phyloP scores from a whole-genome alignment of 1,140 invertebrate genomes.

The Theocolax elegans region DNA sequence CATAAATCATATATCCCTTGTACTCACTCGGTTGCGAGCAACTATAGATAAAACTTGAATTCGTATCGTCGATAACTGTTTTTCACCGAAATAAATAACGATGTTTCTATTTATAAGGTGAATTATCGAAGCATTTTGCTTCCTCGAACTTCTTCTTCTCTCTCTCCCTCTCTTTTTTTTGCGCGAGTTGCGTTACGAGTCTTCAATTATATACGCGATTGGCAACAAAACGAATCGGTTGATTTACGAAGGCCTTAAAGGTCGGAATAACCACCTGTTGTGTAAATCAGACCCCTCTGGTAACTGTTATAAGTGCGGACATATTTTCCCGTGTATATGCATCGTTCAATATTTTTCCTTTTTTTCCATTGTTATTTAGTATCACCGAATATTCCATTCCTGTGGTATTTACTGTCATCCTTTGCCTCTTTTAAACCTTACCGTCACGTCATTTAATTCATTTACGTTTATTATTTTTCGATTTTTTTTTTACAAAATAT shows the following conservation, averaged over 20 bases:
- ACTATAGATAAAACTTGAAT: too few species aligned
- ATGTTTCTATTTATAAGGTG: conserved; percentile 36
- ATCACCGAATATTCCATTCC: neutral
- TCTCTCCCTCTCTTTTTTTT: too few species aligned
- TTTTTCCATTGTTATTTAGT: conserved; percentile 1
- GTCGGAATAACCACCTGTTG: conserved; percentile 41
- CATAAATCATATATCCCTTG: conserved; percentile 37
- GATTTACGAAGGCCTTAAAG: conserved; percentile 37
- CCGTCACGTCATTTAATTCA: neutral
- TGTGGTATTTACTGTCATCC: neutral
- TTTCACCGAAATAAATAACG: conserved; percentile 27
- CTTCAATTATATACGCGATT: conserved; percentile 33
- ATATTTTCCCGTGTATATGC: conserved; percentile 25
- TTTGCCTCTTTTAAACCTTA: neutral
- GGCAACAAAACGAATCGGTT: conserved; percentile 35
- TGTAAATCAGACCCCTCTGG: neutral
- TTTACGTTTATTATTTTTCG: neutral
- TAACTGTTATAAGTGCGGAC: conserved; percentile 18
- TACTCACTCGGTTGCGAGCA: neutral
- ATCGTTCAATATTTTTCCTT: neutral
- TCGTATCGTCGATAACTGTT: conserved; percentile 12
- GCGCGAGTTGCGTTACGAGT: neutral
- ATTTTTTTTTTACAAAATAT: neutral
- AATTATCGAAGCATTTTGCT: conserved; percentile 27
- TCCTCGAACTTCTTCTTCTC: too few species aligned